Conservation (phyloP, 2,113 vertebrate genomes). For the Semnornis frantzii region DNA sequence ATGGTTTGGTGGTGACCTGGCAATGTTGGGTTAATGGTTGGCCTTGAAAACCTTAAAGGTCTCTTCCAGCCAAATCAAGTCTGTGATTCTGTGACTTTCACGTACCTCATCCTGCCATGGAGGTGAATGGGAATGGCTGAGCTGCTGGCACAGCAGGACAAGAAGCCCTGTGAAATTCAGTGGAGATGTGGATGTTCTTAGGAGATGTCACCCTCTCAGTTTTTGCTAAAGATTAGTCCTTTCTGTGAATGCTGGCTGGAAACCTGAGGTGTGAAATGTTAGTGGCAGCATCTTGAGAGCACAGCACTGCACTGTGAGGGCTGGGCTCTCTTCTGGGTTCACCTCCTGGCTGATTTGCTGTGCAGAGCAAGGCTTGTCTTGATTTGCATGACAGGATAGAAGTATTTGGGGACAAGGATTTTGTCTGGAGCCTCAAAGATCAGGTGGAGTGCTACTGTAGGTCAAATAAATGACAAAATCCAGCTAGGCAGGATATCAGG, state of each 20-base stretch:
- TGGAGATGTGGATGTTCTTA: background rate
- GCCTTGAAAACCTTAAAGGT: too few species aligned
- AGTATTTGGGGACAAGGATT: background rate
- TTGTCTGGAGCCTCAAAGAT: background rate
- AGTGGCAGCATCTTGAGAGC: background rate
- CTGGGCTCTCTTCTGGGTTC: background rate
- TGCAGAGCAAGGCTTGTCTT: background rate
- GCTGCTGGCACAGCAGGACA: background rate
- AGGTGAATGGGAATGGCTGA: background rate
- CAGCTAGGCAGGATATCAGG: background rate
- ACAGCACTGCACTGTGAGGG: background rate
- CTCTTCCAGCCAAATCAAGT: too few species aligned
- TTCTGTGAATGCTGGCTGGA: rapidly evolving
- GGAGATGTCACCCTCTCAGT: background rate
- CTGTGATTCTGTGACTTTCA: background rate
- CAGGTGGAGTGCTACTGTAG: background rate
- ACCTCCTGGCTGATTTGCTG: background rate
- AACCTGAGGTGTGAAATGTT: background rate
- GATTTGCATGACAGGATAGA: background rate
- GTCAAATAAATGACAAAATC: background rate
- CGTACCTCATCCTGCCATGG: rapidly evolving
- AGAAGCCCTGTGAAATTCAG: rapidly evolving
- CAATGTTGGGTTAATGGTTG: too few species aligned
- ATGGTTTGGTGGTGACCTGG: too few species aligned
- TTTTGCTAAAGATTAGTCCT: background rate